These are phyloP conservation scores for Carassius carassius DNA, from an alignment of 2,113 vertebrate species.

Conservation along the genomic window DNA sequence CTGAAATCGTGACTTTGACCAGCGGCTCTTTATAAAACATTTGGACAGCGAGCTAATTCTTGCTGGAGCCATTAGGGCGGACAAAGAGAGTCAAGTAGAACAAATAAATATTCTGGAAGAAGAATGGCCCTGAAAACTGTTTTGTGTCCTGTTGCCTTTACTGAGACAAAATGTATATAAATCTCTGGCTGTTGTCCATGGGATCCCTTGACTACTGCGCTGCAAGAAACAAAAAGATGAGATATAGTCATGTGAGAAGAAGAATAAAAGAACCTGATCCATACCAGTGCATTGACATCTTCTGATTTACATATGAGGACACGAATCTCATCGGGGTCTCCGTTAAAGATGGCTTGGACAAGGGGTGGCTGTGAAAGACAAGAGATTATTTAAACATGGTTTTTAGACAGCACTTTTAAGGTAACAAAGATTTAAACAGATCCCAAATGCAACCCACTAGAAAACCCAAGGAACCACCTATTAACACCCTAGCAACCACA, in stretches of 20 bases:
- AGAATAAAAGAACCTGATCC: conserved; percentile 32
- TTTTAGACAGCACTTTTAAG: background rate
- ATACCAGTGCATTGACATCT: conserved; percentile 93
- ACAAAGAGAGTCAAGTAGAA: conserved; percentile 27
- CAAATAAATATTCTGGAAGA: conserved; percentile 50
- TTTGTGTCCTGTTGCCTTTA: conserved; percentile 30
- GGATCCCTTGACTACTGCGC: background rate
- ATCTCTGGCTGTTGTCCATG: background rate
- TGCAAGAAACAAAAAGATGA: conserved; percentile 18
- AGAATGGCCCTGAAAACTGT: conserved; percentile 15
- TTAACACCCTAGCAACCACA: background rate
- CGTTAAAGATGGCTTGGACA: conserved; percentile 95
- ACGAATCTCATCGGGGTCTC: conserved; percentile 93
- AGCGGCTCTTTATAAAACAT: background rate
- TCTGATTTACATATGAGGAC: conserved; percentile 96
- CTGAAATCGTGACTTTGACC: conserved; percentile 9
- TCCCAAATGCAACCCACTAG: background rate
- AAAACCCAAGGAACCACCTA: background rate
- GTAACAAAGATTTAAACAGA: background rate
- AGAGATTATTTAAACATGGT: conserved; percentile 21
- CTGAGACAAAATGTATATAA: conserved; percentile 8
- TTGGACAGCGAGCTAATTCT: conserved; percentile 23
- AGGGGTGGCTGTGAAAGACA: conserved; percentile 83
- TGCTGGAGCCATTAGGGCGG: conserved; percentile 7
- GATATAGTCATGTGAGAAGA: conserved; percentile 28